Base-by-base conservation (phyloP, 2,113 vertebrate genomes). In the Catharus bicknelli region DNA sequence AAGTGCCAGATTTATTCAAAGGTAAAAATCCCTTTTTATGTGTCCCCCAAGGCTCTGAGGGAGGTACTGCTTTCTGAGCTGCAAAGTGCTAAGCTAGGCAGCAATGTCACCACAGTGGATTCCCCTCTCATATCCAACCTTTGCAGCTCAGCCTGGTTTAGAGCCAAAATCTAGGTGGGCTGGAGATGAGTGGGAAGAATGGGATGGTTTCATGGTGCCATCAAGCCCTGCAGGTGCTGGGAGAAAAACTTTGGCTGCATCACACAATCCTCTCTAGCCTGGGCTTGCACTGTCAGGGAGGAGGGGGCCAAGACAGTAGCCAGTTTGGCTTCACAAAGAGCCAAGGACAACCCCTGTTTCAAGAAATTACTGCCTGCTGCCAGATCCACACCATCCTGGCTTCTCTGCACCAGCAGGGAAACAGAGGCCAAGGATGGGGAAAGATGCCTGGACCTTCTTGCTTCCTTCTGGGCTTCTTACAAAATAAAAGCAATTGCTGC, bases 11-110 rank as follows among this genome's bases (percentile, higher is more conserved):
- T 92, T 93, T 90, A 90, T 73, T 94, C 62, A 90, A 87, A 87
- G 62, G 81, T 72, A 93, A 96, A 83, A 70, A 61, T 84, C 34
- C 58, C 34, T 30, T 66, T 94, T 91, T 68, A 92, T 6, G 11
- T 0, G 1, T 82, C 83, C 66, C 74, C 30, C 50, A 90, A 89
- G 89, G 51, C 66, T 79, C 5, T 43, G 59, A 57, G 34, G 77
- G 58, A 88, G 54, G 77, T 50, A 54, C 32, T 3, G 8, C 51
- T 64, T 50, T 84, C 75, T 30, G 23, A 54, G 50, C 77, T 89
- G 45, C 19, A 17, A 95, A 75, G 57, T n/a, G 72, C 69, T 87
- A 86, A 87, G 30, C 50, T 77, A 84, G 61, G 54, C 61, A 78
- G 55, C 61, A 67, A 17, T 2, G 4, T 27, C 74, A 57, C 38